A percentile compares a stretch with the other conserved stretches of the same genome.
Conservation (phyloP, 2,113 vertebrate genomes). For the Rhabdornis inornatus region DNA sequence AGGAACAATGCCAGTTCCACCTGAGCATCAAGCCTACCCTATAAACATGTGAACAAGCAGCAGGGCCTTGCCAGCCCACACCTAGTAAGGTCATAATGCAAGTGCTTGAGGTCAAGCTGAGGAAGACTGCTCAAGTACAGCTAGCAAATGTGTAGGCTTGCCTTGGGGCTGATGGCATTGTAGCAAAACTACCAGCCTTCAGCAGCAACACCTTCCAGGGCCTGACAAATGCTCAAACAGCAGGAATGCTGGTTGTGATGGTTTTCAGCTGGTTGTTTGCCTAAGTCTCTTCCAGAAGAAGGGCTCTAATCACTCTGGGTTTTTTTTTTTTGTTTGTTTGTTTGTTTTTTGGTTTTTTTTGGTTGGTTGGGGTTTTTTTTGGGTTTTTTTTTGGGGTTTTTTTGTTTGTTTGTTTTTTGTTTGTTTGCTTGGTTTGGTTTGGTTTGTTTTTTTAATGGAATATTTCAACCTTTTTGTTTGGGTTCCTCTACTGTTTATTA, state of each 20-base stretch:
- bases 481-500: neutral
- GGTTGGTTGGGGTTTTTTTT: neutral
- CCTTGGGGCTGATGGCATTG: neutral
- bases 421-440: neutral
- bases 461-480: neutral
- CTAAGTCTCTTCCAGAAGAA: neutral
- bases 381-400: neutral
- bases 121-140: neutral
- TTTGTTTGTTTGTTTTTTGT: neutral
- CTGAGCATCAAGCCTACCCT: neutral
- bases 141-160: neutral
- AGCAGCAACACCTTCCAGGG: neutral
- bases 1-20: neutral
- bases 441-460: neutral
- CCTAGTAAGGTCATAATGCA: neutral
- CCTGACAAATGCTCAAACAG: neutral
- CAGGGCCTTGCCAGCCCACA: neutral
- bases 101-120: neutral
- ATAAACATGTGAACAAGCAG: fast-evolving
- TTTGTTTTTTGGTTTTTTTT: too few species aligned
- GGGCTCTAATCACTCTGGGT: neutral
- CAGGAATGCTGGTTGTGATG: neutral
- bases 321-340: neutral
- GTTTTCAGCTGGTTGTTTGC: neutral
- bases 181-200: neutral